phyloP scores from a whole-genome alignment of 1,140 invertebrate genomes.

The Lasioglossum baleicum region DNA sequence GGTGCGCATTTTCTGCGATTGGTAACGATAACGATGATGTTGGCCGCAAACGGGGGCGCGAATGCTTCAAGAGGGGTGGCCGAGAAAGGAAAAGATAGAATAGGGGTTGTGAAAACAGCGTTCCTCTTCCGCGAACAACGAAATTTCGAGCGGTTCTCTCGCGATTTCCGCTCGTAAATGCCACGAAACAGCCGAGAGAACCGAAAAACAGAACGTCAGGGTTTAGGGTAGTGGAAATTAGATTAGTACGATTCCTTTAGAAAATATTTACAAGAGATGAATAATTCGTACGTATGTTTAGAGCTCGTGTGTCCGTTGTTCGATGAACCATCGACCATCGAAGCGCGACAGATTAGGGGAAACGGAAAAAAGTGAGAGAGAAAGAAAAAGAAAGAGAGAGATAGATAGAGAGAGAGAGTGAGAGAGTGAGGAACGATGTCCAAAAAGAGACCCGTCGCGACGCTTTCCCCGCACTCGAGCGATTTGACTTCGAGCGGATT shows the following conservation, averaged over 20 bases:
- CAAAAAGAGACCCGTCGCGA: conserved; percentile 52
- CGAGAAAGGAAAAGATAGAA: neutral
- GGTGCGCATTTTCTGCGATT: neutral
- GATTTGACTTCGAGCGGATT: conserved; percentile 48
- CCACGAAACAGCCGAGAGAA: neutral
- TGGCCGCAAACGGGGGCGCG: conserved; percentile 9
- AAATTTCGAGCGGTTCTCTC: neutral
- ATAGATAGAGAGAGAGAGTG: no score
- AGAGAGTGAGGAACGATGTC: conserved; percentile 5
- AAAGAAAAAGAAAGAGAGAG: neutral
- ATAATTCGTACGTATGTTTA: neutral
- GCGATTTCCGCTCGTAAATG: neutral
- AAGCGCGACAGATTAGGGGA: conserved; percentile 23
- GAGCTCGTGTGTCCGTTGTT: conserved; percentile 36
- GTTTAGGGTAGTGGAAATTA: neutral
- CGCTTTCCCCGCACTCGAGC: conserved; percentile 68
- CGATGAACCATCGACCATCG: conserved; percentile 41
- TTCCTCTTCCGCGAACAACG: neutral
- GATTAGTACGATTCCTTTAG: conserved; percentile 13
- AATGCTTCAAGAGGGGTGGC: neutral
- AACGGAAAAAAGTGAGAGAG: no score
- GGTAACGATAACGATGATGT: neutral
- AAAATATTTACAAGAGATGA: conserved; percentile 36
- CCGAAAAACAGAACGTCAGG: neutral
- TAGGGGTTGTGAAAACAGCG: neutral